Evolutionary conservation across 2,888 invertebrate species (phyloP), one percentile per base, ranked within the genome.

Genomic region (Automeris io): DNA sequence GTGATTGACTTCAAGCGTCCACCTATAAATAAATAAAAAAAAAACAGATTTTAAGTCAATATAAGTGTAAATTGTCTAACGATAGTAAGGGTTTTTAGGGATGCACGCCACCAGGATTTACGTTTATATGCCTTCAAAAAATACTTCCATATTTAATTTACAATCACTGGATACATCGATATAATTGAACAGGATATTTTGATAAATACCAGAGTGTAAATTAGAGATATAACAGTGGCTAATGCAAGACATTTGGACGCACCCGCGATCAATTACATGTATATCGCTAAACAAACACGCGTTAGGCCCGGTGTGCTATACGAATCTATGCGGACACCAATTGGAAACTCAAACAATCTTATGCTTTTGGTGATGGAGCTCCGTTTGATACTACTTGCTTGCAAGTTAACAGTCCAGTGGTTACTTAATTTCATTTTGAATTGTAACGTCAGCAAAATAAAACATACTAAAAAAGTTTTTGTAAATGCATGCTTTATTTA

Each of bases 201-300:
- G 22, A 37, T 35, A 24, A 25, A 35, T 37, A 32, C 29, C 34
- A 7, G 22, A 34, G 39, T 39, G 39, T 39, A 22, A 39, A 39
- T 35, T 39, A 26, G 18, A 34, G 38, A 43, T 38, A 49, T 45
- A 48, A 46, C 36, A 43, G 46, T 39, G 33, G 41, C 54, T 52
- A 52, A 54, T 52, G 56, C 57, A 62, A 61, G 69, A 61, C 69
- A 68, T 68, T 65, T 57, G 54, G 51, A 48, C 57, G 51, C 49
- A 52, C 46, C 47, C 56, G 51, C 54, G 45, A 64, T 70, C 78
- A 77, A 76, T 82, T 80, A 81, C 72, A 75, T 64, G 61, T 69
- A 60, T 71, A 70, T 73, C 75, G 79, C 80, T 81, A 79, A 82
- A 76, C 61, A 82, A 76, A 80, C 65, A 72, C 52, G 61, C 61